Evolutionary conservation across 2,797 vertebrate species (phyloP), one percentile per base, ranked within the genome.

Genomic region (Cynopterus sphinx): DNA sequence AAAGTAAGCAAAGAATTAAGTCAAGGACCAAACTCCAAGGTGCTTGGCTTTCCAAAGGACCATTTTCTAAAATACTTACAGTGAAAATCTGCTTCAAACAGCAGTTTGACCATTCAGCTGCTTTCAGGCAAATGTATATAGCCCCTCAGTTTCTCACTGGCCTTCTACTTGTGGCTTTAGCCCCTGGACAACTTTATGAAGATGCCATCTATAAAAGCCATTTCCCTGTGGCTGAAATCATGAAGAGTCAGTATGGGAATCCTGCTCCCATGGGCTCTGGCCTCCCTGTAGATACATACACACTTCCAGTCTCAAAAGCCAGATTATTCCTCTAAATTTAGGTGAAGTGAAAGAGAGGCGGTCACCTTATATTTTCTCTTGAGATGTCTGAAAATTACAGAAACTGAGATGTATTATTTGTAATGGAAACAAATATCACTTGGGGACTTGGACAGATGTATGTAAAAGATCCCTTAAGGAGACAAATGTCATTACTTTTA

Each of bases 31-130:
- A 92, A 73, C 28, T 86, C 33, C 16, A 75, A 77, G 3, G 49
- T 49, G 4, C 21, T 82, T 91, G 57, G 0, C n/a, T 94, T 91
- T 89, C 61, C 71, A 81, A n/a, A 57, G 1, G 55, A 86, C 31
- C 33, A 33, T 74, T 87, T 21, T 16, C 53, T 77, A 65, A 87
- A 86, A 33, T 86, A 91, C 82, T 90, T 95, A 92, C 63, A 61
- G 33, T 61, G 19, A 79, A 92, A 75, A 11, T 75, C 49, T 41
- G 7, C 21, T 74, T 16, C 53, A 88, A 61, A 65, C 0, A 41
- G 7, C 46, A 83, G 2, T 71, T 49, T 68, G 41, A 88, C 21
- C 33, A 59, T 3, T 16, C 57, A 36, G 7, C 36, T n/a, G 15
- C 31, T 82, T 61, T 39, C 63, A 65, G 68, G 17, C 6, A 79